Base-by-base conservation (phyloP, 2,113 vertebrate genomes). In the Zootoca vivipara region DNA sequence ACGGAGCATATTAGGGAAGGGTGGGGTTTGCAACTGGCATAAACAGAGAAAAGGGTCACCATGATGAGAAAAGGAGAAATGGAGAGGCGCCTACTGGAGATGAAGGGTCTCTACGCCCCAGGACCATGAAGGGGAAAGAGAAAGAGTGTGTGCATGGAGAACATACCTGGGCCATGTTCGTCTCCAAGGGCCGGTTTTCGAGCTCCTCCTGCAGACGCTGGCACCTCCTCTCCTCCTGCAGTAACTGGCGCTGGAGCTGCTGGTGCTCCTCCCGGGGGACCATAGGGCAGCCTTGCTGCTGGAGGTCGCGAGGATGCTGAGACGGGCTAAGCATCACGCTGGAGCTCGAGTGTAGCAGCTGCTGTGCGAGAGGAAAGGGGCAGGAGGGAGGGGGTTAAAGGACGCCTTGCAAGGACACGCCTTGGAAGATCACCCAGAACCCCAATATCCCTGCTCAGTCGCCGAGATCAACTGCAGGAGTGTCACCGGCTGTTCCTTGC, bases 201-300 rank as follows among this genome's bases (percentile, higher is more conserved):
- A 97, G 94, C 33, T 98, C 97, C 2, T 98, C 98, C 65, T 95
- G 96, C 9, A 96, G 97, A 84, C 93, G 96, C 38, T 96, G 98
- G 46, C 95, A 96, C 42, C 96, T 95, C 92, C 95, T 94, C 85
- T 98, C 98, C 0, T 96, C 96, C 67, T 97, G 98, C 0, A 96
- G 94, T 82, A 98, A 96, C 93, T 96, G 96, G n/a, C 97, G 96
- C 4, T 97, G 97, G 88, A 96, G 96, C 94, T 97, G 97, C 89
- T 96, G 95, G 95, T 97, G 95, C 87, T 98, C 98, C 1, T 98
- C 98, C 72, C 95, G 96, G 85, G 98, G 98, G 92, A 98, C 96
- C 89, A 94, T 35, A 1, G 96, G 96, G 89, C 96, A 97, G 96
- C 95, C 95, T 56, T 90, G 97, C 95, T 96, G 95, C 94, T 92